Evolutionary conservation across 2,888 invertebrate species (phyloP).

Genomic region (Chymomyza amoena): DNA sequence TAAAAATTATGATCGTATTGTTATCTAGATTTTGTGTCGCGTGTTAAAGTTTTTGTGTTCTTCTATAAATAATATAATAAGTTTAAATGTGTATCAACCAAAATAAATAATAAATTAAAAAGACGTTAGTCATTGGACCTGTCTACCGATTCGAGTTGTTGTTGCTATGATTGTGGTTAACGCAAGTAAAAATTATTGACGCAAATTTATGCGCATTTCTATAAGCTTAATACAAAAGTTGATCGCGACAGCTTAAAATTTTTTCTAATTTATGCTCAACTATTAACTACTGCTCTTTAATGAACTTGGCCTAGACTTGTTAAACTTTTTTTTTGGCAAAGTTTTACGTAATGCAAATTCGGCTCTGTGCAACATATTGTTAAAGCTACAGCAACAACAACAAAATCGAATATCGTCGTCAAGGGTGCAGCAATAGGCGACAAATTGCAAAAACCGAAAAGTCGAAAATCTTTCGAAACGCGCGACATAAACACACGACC

Average conservation of each 20-base stretch:
- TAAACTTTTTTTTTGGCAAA: neutral
- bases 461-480: constrained; percentile 15
- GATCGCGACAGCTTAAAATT: neutral
- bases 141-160: neutral
- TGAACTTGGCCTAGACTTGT: constrained; percentile 18
- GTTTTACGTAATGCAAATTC: constrained; percentile 49
- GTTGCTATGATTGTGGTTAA: neutral
- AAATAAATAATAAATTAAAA: constrained; percentile 4
- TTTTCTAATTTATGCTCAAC: neutral
- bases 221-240: neutral
- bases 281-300: constrained; percentile 19
- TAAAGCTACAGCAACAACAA: constrained; percentile 5
- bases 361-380: neutral
- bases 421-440: constrained; percentile 7
- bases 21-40: neutral
- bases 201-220: constrained; percentile 58
- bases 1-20: neutral
- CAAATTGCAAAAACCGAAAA: constrained; percentile 6
- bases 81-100: constrained; percentile 1
- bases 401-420: neutral
- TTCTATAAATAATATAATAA: neutral
- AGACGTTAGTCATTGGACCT: neutral
- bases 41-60: neutral
- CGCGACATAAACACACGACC: constrained; percentile 36
- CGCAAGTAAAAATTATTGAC: neutral